Conservation (phyloP, 1,140 invertebrate genomes). For the Chelonus insularis region DNA sequence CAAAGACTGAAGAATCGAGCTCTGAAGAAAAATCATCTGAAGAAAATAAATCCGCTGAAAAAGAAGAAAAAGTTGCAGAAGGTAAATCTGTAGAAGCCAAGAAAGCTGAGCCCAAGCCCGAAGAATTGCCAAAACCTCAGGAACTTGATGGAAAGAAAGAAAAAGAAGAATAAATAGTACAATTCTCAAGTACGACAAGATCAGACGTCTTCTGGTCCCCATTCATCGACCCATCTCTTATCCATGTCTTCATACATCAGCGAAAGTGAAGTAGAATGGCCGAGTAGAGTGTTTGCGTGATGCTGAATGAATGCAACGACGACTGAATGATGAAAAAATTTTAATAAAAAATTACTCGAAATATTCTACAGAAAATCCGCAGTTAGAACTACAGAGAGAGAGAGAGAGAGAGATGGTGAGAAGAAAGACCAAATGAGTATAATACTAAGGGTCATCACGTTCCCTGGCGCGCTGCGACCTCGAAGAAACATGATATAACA, state of each 20-base stretch:
- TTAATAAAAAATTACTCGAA: conserved; percentile 26
- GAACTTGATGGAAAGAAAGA: conserved; percentile 36
- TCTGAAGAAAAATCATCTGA: conserved; percentile 29
- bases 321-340: conserved; percentile 35
- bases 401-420: conserved; percentile 31
- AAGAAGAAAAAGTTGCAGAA: conserved; percentile 14
- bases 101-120: conserved; percentile 35
- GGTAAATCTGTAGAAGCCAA: conserved; percentile 25
- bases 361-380: conserved; percentile 36
- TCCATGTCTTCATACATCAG: conserved; percentile 29
- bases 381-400: conserved; percentile 32
- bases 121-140: conserved; percentile 44
- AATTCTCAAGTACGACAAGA: conserved; percentile 2
- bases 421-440: conserved; percentile 20
- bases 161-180: not conserved
- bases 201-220: not conserved
- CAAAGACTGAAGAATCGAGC: conserved; percentile 21
- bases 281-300: conserved; percentile 24
- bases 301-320: conserved; percentile 15
- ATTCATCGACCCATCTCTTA: conserved; percentile 11
- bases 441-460: conserved; percentile 15
- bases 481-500: conserved; percentile 18
- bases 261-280: conserved; percentile 27
- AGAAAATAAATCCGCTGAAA: conserved; percentile 30
- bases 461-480: conserved; percentile 40